These are phyloP conservation scores for Drosophila siamana DNA, from an alignment of 2,888 invertebrate species.

Conservation along the genomic window DNA sequence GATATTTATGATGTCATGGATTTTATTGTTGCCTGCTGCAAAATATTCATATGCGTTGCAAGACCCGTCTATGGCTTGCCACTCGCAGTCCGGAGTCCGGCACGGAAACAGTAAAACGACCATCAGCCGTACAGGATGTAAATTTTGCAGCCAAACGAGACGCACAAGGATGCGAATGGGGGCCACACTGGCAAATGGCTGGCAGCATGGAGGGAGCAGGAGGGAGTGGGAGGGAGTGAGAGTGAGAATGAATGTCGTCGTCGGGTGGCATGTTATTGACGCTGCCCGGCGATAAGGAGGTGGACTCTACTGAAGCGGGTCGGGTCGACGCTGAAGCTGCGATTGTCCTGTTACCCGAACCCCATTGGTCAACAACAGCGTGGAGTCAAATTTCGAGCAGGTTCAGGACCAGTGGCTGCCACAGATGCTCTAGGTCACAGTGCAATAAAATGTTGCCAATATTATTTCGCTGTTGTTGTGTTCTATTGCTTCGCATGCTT, in stretches of 20 bases:
- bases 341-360: constrained; percentile 49
- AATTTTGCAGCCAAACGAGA: constrained; percentile 80
- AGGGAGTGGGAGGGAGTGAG: background rate
- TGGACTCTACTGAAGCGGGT: constrained; percentile 18
- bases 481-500: constrained; percentile 57
- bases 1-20: constrained; percentile 83
- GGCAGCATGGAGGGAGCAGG: background rate
- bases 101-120: constrained; percentile 83
- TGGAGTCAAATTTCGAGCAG: constrained; percentile 76
- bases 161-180: constrained; percentile 56
- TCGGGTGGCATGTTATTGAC: constrained; percentile 72
- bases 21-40: constrained; percentile 84
- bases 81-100: constrained; percentile 31
- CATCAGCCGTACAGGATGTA: constrained; percentile 83
- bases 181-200: too few relatives aligned
- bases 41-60: constrained; percentile 78
- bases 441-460: constrained; percentile 83
- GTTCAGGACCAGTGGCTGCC: constrained; percentile 47
- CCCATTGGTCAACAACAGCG: constrained; percentile 23
- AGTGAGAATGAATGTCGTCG: constrained; percentile 53
- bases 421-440: constrained; percentile 76
- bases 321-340: constrained; percentile 8
- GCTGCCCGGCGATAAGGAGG: constrained; percentile 73
- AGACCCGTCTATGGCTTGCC: constrained; percentile 29
- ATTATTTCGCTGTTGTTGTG: constrained; percentile 73